phyloP scores from a whole-genome alignment of 2,113 vertebrate species.

The Erpornis zantholeuca region DNA sequence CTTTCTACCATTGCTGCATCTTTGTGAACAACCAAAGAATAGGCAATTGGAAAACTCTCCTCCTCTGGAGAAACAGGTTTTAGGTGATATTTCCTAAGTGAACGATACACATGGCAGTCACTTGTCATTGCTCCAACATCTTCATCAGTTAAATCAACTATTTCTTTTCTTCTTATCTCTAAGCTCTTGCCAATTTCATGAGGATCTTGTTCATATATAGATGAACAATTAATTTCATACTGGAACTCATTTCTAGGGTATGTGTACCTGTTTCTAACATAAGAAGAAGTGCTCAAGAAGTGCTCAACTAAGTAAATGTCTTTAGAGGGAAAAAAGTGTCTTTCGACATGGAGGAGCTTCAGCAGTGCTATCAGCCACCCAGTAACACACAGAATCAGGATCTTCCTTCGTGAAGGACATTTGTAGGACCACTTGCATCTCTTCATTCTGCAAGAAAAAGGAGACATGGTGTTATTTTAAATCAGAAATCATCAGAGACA shows the following conservation, averaged over 20 bases:
- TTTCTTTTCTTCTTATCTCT: constrained; percentile 75
- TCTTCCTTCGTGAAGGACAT: constrained; percentile 53
- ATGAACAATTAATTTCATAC: constrained; percentile 80
- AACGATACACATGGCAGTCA: constrained; percentile 74
- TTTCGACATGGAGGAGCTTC: constrained; percentile 70
- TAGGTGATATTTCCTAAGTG: constrained; percentile 75
- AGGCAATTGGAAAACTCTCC: constrained; percentile 84
- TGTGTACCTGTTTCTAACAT: constrained; percentile 62
- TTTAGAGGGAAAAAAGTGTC: constrained; percentile 62
- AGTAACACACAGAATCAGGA: constrained; percentile 64
- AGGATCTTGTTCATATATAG: constrained; percentile 86
- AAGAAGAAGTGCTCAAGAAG: constrained; percentile 67
- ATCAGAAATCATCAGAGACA: neutral
- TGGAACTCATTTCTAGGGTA: constrained; percentile 6
- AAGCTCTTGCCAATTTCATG: constrained; percentile 87
- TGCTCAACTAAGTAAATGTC: constrained; percentile 78
- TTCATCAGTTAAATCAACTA: constrained; percentile 81
- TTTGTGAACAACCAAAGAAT: constrained; percentile 93
- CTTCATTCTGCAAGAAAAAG: constrained; percentile 82
- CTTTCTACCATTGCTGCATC: constrained; percentile 90
- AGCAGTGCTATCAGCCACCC: constrained; percentile 74
- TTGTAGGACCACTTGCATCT: constrained; percentile 67
- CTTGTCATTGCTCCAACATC: constrained; percentile 74
- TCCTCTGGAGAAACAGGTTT: constrained; percentile 79
- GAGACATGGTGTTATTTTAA: neutral